Percentiles rank a stretch among this genome's conserved stretches.
Conservation (phyloP, 2,888 invertebrate species). For the Drosophila tripunctata region DNA sequence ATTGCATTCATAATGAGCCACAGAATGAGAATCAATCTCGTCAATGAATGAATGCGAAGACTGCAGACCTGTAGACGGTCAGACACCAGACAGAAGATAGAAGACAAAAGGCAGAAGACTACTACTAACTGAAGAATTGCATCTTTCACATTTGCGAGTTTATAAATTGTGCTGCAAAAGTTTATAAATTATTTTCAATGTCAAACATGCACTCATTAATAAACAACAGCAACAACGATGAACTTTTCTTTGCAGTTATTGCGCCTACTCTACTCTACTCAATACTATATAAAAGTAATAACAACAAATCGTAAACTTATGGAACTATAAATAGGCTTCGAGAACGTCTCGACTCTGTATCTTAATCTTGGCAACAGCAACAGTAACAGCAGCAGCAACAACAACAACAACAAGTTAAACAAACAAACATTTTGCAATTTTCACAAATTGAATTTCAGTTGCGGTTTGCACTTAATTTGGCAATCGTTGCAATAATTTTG, state of each 20-base stretch:
- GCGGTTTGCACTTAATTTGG: constrained; percentile 77
- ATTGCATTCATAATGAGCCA: constrained; percentile 75
- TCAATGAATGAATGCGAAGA: constrained; percentile 48
- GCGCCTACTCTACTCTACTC: constrained; percentile 13
- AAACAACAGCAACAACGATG: constrained; percentile 60
- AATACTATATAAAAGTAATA: constrained; percentile 8
- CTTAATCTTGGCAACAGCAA: constrained; percentile 29
- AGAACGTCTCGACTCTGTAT: constrained; percentile 23
- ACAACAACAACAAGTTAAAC: constrained; percentile 40
- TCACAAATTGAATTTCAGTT: constrained; percentile 71
- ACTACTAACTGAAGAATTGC: background rate
- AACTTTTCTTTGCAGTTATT: constrained; percentile 36
- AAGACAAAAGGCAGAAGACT: background rate
- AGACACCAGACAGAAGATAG: background rate
- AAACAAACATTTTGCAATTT: constrained; percentile 65
- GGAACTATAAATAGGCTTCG: constrained; percentile 38
- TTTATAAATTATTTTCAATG: constrained; percentile 83
- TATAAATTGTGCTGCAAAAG: constrained; percentile 68
- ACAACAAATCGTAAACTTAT: constrained; percentile 26
- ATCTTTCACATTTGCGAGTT: constrained; percentile 30
- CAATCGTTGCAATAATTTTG: constrained; percentile 79
- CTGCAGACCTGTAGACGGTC: background rate
- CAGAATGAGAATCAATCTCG: constrained; percentile 42
- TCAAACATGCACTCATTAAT: constrained; percentile 78
- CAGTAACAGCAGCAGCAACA: constrained; percentile 13